Conservation (phyloP, 2,113 vertebrate genomes). For the Emydura subglobosa region DNA sequence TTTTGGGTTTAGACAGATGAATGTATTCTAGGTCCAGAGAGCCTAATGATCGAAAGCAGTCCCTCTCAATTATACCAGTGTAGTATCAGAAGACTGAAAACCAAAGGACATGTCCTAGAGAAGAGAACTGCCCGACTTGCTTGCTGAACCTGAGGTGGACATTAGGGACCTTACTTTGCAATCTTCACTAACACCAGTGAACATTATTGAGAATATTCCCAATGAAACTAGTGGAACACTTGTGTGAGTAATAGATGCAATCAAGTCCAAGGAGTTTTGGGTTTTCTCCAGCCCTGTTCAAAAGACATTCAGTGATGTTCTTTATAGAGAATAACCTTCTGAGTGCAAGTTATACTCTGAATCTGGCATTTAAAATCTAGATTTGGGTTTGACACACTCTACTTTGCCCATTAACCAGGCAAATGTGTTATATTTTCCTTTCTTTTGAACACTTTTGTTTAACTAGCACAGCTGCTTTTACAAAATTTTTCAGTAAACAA, state of each 20-base stretch:
- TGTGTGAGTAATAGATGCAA: accelerated
- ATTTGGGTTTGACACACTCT: background rate
- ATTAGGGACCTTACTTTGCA: background rate
- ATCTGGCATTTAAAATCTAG: background rate
- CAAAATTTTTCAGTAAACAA: background rate
- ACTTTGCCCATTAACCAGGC: background rate
- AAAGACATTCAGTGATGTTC: background rate
- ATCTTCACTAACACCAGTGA: accelerated
- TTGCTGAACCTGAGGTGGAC: accelerated
- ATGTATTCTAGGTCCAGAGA: background rate
- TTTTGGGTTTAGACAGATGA: background rate
- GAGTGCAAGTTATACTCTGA: background rate
- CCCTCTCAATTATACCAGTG: background rate
- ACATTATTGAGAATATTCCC: accelerated
- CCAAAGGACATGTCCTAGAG: background rate
- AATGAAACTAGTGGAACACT: background rate
- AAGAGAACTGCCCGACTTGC: accelerated
- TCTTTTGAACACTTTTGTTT: background rate
- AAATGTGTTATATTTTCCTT: background rate
- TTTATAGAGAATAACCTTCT: background rate
- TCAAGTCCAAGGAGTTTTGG: accelerated
- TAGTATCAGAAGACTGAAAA: background rate
- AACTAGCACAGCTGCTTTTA: background rate
- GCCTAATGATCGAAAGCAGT: background rate
- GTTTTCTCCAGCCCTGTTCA: background rate